A percentile compares a stretch with the other conserved stretches of the same genome.
phyloP scores from a whole-genome alignment of 2,113 vertebrate species.

The Equus przewalskii region DNA sequence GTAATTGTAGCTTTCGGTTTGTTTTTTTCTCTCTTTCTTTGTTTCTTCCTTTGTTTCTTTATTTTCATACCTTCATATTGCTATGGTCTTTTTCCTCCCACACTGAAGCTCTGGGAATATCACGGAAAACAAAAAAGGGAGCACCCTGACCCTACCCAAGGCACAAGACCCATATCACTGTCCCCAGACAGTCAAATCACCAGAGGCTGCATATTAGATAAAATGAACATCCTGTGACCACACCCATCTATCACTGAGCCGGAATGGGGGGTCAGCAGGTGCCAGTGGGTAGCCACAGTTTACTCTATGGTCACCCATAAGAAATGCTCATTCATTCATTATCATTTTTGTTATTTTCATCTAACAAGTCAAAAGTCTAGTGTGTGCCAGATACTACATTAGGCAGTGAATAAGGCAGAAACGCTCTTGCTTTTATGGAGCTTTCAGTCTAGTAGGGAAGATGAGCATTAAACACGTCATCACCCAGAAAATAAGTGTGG shows the following conservation, averaged over 20 bases:
- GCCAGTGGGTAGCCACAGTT: neutral
- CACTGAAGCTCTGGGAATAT: neutral
- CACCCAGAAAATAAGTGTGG: neutral
- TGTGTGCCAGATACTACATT: neutral
- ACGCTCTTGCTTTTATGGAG: neutral
- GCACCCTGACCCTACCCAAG: neutral
- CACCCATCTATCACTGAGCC: neutral
- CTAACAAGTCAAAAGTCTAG: neutral
- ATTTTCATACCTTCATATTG: neutral
- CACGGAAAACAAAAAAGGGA: neutral
- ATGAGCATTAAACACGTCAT: neutral
- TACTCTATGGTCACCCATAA: neutral
- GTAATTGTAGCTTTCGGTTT: neutral
- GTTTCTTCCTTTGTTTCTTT: neutral
- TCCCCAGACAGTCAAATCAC: neutral
- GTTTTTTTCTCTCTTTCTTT: neutral
- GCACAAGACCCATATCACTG: neutral
- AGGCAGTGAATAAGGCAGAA: neutral
- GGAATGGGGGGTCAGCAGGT: neutral
- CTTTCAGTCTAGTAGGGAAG: neutral
- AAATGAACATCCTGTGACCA: neutral
- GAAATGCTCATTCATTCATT: neutral
- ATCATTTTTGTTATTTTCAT: neutral
- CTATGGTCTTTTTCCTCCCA: neutral
- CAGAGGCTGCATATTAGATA: neutral